Percentiles rank a stretch among this genome's conserved stretches.
These are phyloP conservation scores for Panurus biarmicus DNA, from an alignment of 2,113 vertebrate genomes.

Conservation along the genomic window DNA sequence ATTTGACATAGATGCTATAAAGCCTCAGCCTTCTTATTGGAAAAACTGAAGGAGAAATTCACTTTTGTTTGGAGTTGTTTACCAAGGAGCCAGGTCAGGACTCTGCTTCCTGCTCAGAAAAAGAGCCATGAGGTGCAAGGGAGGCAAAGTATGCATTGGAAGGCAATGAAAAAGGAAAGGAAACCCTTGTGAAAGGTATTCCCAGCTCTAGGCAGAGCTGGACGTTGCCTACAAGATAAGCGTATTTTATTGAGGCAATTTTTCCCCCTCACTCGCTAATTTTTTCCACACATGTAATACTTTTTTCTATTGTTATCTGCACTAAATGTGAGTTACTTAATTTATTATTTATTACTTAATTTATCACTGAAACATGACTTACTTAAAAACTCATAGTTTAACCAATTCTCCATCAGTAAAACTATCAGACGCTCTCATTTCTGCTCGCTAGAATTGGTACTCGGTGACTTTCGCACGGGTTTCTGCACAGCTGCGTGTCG, in stretches of 20 bases:
- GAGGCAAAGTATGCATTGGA: neutral
- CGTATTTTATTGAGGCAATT: neutral
- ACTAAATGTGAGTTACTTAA: neutral
- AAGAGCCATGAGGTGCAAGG: accelerated
- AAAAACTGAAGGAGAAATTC: neutral
- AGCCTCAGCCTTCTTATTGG: neutral
- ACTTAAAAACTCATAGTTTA: neutral
- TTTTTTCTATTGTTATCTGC: neutral
- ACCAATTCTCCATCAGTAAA: neutral
- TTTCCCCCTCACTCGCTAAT: accelerated
- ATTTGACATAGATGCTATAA: neutral
- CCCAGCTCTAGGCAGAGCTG: neutral
- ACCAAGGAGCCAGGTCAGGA: neutral
- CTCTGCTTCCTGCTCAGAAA: neutral
- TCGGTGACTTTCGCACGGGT: accelerated
- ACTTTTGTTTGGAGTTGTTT: neutral
- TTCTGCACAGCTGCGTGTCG: neutral
- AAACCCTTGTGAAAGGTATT: neutral
- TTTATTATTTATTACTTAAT: neutral
- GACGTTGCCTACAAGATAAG: neutral
- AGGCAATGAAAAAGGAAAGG: neutral
- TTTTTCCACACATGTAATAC: neutral
- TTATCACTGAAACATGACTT: neutral
- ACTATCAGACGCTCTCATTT: accelerated
- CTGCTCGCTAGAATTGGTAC: neutral